Evolutionary conservation across 2,797 vertebrate genomes (phyloP).

Genomic region (Karalla daura): DNA sequence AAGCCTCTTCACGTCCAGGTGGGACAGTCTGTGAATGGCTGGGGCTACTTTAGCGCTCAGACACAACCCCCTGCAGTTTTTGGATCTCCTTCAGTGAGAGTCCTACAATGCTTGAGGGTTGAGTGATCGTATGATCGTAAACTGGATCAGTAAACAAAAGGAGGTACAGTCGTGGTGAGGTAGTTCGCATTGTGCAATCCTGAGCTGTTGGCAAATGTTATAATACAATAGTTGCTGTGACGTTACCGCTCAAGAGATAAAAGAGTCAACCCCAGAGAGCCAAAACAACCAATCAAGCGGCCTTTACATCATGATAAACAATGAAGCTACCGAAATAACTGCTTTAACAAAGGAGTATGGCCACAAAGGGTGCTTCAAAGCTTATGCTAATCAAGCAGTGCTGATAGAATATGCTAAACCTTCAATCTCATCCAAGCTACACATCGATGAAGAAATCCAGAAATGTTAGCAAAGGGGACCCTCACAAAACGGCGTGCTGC

Average conservation of each 20-base stretch:
- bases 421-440: slow-evolving; percentile 9
- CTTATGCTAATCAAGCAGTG: slow-evolving; percentile 54
- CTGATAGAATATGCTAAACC: slow-evolving; percentile 2
- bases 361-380: slow-evolving; percentile 68
- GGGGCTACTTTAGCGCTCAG: slow-evolving; percentile 72
- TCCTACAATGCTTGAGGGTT: slow-evolving; percentile 72
- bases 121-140: slow-evolving; percentile 71
- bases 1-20: slow-evolving; percentile 84
- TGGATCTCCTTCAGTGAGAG: slow-evolving; percentile 75
- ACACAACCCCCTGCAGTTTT: slow-evolving; percentile 74
- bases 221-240: slow-evolving; percentile 91
- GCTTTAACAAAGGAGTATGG: slow-evolving; percentile 58
- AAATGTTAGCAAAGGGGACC: slow-evolving; percentile 6
- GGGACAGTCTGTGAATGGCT: slow-evolving; percentile 84
- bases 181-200: slow-evolving; percentile 67
- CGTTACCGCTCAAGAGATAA: slow-evolving; percentile 99
- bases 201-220: slow-evolving; percentile 76
- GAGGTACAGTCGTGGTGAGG: slow-evolving; percentile 64
- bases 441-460: slow-evolving; percentile 4
- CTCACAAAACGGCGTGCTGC: no score
- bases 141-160: slow-evolving; percentile 65
- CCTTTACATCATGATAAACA: slow-evolving; percentile 25
- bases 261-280: slow-evolving; percentile 97
- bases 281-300: slow-evolving; percentile 66
- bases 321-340: slow-evolving; percentile 33